Evolutionary conservation across 2,797 vertebrate genomes (phyloP), one percentile per base, ranked within the genome.

Genomic region (Pterois miles): DNA sequence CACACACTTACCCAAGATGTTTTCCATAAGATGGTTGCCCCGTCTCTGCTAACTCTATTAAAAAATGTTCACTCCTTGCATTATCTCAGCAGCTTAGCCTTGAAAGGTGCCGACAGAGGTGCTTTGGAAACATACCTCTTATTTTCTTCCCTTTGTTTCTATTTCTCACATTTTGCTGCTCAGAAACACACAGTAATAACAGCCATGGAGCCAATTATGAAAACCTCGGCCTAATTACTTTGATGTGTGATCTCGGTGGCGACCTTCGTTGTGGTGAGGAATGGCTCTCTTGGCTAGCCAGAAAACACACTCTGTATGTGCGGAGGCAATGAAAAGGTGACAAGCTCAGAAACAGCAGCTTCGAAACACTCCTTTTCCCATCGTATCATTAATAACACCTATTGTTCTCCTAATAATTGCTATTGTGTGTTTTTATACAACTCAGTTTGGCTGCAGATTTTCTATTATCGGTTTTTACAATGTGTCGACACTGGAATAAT

Each of bases 151-250:
- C 59, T 87, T 90, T 86, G 81, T 88, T 84, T 86, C 59, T 73
- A 57, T 91, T 89, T 74, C 73, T 84, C 76, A 83, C 71, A 80
- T 88, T 90, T 88, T 74, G 22, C 74, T 86, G 81, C 84, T 90
- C 78, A 82, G 78, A 92, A 83, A 92, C 80, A 89, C 86, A 56
- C 48, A 23, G 48, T 68, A 90, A 89, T 84, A 94, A 92, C 89
- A 92, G 89, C 91, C 78, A 82, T 82, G 85, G 86, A 95, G 91
- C 91, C 92, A 94, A 92, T 95, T 94, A 94, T 83, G 77, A 93
- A 91, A 91, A 89, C 92, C 91, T 94, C 90, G 83, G 85, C 91
- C 87, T 93, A 95, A 95, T 95, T 95, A 91, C 91, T 91, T 93
- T 94, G 91, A 95, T 93, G 90, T 89, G 92, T 90, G 92, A 94